These are phyloP conservation scores for Aphis gossypii DNA, from an alignment of 1,140 invertebrate species.

Conservation along the genomic window DNA sequence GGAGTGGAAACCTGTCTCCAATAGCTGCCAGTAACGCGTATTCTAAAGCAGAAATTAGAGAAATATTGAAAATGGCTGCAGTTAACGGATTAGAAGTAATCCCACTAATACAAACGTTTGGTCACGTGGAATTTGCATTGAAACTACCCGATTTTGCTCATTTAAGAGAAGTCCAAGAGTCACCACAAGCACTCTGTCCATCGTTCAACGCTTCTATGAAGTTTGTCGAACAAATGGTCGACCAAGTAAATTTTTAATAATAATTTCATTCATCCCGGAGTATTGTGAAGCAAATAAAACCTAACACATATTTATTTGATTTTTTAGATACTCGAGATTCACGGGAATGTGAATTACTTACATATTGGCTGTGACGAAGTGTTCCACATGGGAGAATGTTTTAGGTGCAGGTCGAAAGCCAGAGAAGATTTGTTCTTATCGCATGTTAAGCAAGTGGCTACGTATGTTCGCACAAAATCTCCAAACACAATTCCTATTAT, in stretches of 20 bases:
- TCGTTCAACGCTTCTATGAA: constrained; percentile 73
- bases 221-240: constrained; percentile 80
- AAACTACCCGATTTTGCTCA: constrained; percentile 69
- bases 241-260: constrained; percentile 70
- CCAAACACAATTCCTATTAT: constrained; percentile 78
- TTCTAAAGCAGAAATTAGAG: constrained; percentile 72
- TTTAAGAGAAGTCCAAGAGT: constrained; percentile 66
- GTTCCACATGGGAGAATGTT: constrained; percentile 82
- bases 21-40: constrained; percentile 83
- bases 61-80: constrained; percentile 72
- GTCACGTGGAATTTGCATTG: constrained; percentile 73
- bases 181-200: constrained; percentile 61
- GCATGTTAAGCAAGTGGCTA: constrained; percentile 73
- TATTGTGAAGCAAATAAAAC: neutral
- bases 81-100: constrained; percentile 73
- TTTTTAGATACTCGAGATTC: constrained; percentile 68
- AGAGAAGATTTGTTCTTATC: constrained; percentile 72
- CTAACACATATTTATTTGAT: constrained; percentile 64
- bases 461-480: constrained; percentile 71
- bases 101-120: constrained; percentile 77
- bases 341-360: constrained; percentile 73
- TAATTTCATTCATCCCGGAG: neutral
- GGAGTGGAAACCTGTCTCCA: constrained; percentile 71
- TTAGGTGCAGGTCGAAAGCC: constrained; percentile 70
- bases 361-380: constrained; percentile 87